Percentiles rank a stretch among this genome's conserved stretches.
These are phyloP conservation scores for Epicauta chinensis DNA, from an alignment of 1,140 invertebrate genomes.

Conservation along the genomic window DNA sequence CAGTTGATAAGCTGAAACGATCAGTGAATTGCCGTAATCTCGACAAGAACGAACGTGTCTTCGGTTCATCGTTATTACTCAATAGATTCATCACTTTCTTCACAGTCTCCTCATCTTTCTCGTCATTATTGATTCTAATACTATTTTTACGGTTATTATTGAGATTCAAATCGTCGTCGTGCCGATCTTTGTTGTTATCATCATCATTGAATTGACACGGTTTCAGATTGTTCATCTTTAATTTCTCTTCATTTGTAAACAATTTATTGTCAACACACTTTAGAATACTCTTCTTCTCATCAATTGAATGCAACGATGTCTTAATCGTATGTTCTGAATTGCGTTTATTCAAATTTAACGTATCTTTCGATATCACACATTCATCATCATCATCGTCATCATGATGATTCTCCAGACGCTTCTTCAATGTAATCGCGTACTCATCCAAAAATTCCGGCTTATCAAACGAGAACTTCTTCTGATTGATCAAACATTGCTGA, in stretches of 20 bases:
- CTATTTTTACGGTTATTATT: conserved; percentile 20
- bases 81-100: conserved; percentile 10
- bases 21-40: conserved; percentile 40
- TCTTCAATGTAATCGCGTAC: conserved; percentile 35
- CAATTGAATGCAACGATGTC: conserved; percentile 15
- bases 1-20: conserved; percentile 35
- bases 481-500: conserved; percentile 34
- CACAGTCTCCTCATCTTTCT: conserved; percentile 19
- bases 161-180: conserved; percentile 3
- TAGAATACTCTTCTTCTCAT: conserved; percentile 38
- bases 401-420: conserved; percentile 30
- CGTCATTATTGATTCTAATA: conserved; percentile 10
- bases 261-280: conserved; percentile 30
- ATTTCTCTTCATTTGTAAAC: conserved; percentile 22
- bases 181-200: neutral
- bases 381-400: conserved; percentile 22
- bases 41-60: conserved; percentile 29
- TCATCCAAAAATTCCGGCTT: conserved; percentile 39
- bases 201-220: neutral
- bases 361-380: conserved; percentile 38
- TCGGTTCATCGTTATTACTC: neutral
- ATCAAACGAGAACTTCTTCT: conserved; percentile 39
- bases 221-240: conserved; percentile 25
- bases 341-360: conserved; percentile 38
- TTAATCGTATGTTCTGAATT: conserved; percentile 40